Conservation (phyloP, 2,113 vertebrate species). For the Rhegmatorhina hoffmannsi region DNA sequence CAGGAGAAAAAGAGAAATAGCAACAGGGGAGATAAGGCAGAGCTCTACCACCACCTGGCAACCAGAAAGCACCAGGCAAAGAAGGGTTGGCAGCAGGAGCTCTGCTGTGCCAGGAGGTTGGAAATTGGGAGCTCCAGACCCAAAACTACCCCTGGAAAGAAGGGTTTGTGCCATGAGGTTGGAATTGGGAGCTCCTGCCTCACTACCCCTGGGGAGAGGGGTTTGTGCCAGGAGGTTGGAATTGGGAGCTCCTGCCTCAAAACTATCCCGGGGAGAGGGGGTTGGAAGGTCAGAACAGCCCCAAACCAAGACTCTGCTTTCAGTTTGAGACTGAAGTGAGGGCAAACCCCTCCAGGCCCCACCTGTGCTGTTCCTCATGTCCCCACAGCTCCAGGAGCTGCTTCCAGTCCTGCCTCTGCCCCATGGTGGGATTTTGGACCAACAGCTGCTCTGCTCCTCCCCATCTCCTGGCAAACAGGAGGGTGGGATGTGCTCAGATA, state of each 20-base stretch:
- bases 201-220: too few relatives aligned
- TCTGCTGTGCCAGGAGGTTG: neutral
- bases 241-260: neutral
- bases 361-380: neutral
- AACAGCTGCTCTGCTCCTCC: neutral
- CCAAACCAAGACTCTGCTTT: neutral
- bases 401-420: neutral
- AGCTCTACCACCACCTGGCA: neutral
- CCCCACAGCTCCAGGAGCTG: neutral
- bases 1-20: neutral
- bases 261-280: neutral
- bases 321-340: neutral
- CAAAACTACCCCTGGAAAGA: neutral
- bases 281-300: neutral
- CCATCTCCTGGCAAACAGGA: neutral
- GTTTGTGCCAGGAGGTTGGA: neutral
- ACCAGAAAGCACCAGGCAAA: neutral
- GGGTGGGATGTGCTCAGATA: neutral
- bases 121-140: neutral
- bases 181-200: too few relatives aligned
- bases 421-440: neutral
- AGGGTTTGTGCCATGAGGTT: neutral
- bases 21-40: neutral
- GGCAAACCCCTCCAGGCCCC: neutral
- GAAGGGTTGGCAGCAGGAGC: neutral